A percentile compares a stretch with the other conserved stretches of the same genome.
These are phyloP conservation scores for Drosophila neocordata DNA, from an alignment of 1,140 invertebrate genomes.

Conservation along the genomic window DNA sequence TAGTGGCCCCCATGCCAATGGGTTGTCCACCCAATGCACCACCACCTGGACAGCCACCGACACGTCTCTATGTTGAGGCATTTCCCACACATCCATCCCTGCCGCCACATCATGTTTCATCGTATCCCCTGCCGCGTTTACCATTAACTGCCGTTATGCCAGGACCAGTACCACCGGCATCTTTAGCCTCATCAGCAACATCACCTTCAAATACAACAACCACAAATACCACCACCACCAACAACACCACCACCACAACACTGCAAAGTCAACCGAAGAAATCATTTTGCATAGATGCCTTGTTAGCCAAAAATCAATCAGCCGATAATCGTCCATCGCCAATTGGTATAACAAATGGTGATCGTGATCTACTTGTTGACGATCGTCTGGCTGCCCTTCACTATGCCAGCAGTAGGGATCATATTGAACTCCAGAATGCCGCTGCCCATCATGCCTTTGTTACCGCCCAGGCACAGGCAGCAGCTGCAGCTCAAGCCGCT, in stretches of 20 bases:
- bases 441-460: constrained; percentile 68
- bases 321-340: constrained; percentile 11
- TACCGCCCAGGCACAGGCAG: constrained; percentile 61
- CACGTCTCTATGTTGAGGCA: constrained; percentile 63
- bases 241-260: constrained; percentile 43
- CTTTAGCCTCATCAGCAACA: constrained; percentile 26
- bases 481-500: constrained; percentile 58
- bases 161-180: constrained; percentile 32
- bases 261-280: constrained; percentile 83
- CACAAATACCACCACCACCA: constrained; percentile 11
- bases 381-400: constrained; percentile 70
- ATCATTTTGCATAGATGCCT: constrained; percentile 88
- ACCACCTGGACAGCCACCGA: constrained; percentile 34
- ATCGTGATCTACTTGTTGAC: constrained; percentile 41
- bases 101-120: constrained; percentile 56
- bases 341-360: constrained; percentile 25
- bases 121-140: constrained; percentile 66
- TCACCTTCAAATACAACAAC: neutral
- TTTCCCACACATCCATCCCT: constrained; percentile 39
- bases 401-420: constrained; percentile 63
- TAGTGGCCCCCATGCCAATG: constrained; percentile 68
- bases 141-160: constrained; percentile 60
- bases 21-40: constrained; percentile 28
- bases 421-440: constrained; percentile 65
- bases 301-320: constrained; percentile 83